Evolutionary conservation across 2,797 vertebrate species (phyloP).

Genomic region (Eleutherodactylus coqui): DNA sequence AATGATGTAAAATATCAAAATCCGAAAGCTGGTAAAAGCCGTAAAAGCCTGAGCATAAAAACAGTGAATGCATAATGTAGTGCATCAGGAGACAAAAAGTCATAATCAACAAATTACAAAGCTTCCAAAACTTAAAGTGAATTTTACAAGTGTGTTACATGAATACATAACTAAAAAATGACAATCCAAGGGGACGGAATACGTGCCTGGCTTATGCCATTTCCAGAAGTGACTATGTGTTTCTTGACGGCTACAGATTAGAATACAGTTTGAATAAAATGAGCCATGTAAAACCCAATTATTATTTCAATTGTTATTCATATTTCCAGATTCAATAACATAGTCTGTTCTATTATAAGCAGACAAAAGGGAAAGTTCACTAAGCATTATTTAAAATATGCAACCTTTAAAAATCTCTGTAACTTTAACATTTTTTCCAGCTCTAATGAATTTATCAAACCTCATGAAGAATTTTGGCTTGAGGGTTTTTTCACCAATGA

Average conservation of each 20-base stretch:
- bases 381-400: conserved; percentile 33
- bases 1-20: not conserved
- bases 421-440: conserved; percentile 31
- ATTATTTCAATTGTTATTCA: conserved; percentile 38
- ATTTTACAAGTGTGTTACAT: conserved; percentile 11
- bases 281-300: conserved; percentile 44
- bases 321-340: conserved; percentile 23
- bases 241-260: conserved; percentile 40
- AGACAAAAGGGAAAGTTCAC: conserved; percentile 25
- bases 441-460: conserved; percentile 53
- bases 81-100: not conserved
- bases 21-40: not conserved
- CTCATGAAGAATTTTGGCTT: conserved; percentile 48
- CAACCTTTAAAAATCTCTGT: conserved; percentile 33
- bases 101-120: conserved; percentile 35
- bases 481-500: conserved; percentile 45
- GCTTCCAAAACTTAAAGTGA: conserved; percentile 24
- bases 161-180: conserved; percentile 28
- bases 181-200: not conserved
- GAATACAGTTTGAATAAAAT: conserved; percentile 43
- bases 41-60: not conserved
- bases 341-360: conserved; percentile 14
- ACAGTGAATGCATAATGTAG: conserved; percentile 28
- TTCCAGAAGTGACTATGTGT: conserved; percentile 1
- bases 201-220: not conserved